Base-by-base conservation (phyloP, 2,888 invertebrate species). In the Gibbula magus region DNA sequence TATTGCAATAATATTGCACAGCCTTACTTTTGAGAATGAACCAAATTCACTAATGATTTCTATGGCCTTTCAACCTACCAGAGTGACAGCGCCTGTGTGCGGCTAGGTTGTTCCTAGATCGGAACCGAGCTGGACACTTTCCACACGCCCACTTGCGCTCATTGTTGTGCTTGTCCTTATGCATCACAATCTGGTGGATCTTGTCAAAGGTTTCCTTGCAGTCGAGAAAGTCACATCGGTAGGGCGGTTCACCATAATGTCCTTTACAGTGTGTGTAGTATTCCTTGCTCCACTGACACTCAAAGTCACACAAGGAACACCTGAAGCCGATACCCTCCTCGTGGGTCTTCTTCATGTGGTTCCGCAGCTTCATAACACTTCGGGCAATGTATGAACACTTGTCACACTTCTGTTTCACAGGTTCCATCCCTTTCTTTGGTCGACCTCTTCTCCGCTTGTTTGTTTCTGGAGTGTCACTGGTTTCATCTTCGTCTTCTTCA, bases 201-300 rank as follows among this genome's bases (percentile, higher is more conserved):
- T 93, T 92, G 29, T 93, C 93, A n/a, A 93, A 92, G 0, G 89
- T 90, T 85, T 93, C 94, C n/a, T 92, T 93, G 93, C 95, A 95
- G 78, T 93, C 93, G 2, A 85, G 84, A n/a, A 83, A 75, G 86
- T 95, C 95, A 91, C 95, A 95, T 85, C 93, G 93, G 89, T 94
- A 95, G n/a, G 95, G 95, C n/a, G 95, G 95, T 22, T 95, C 95
- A 74, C 93, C 92, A 89, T 94, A 95, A 91, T 93, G 93, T 20
- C 84, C 77, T 87, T 94, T 94, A 94, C 95, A 94, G 88, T 95
- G 95, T 82, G 93, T 93, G 84, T 94, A 94, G 91, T 94, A 95
- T 86, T 94, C 94, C 51, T 94, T 94, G 87, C 95, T 95, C 93
- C 95, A 95, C 84, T 94, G 94, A 86, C 95, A 94, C 70, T 94